Percentiles rank a stretch among this genome's conserved stretches.
Evolutionary conservation across 2,113 vertebrate species (phyloP).

Genomic region (Murina feae): DNA sequence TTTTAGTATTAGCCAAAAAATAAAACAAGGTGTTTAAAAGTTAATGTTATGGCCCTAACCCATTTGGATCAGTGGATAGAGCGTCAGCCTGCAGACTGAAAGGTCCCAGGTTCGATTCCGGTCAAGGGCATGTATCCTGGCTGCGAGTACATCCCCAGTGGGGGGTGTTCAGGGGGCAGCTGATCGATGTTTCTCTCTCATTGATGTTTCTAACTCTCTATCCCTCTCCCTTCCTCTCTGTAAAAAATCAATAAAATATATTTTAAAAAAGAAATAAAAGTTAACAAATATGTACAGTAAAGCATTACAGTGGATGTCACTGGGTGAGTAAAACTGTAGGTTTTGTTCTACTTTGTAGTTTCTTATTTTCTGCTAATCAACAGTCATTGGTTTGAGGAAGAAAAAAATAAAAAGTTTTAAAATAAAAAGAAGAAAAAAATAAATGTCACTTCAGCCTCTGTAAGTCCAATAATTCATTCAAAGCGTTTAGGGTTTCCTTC

Average conservation of each 20-base stretch:
- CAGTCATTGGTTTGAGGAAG: constrained; percentile 29
- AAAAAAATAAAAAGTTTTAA: neutral
- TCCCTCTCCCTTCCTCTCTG: too few relatives aligned
- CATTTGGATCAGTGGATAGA: too few relatives aligned
- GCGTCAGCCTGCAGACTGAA: too few relatives aligned
- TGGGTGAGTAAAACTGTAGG: neutral
- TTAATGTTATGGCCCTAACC: neutral
- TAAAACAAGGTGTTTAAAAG: constrained; percentile 11
- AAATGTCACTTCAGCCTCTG: neutral
- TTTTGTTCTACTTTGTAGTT: neutral
- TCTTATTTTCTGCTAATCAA: constrained; percentile 15
- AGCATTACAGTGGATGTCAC: neutral
- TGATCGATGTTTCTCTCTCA: too few relatives aligned
- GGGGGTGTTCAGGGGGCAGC: too few relatives aligned
- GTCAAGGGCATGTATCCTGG: too few relatives aligned
- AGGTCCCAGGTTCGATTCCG: too few relatives aligned
- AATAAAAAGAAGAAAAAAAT: neutral
- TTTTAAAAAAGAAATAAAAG: constrained; percentile 30
- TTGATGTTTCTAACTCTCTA: too few relatives aligned
- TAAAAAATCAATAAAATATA: too few relatives aligned
- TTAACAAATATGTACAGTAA: neutral
- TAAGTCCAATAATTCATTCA: constrained; percentile 26
- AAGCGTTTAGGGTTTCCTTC: neutral
- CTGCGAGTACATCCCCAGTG: too few relatives aligned
- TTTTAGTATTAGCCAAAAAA: constrained; percentile 32